Percentiles rank a stretch among this genome's conserved stretches.
Evolutionary conservation across 2,888 invertebrate genomes (phyloP).

Genomic region (Aelia acuminata): DNA sequence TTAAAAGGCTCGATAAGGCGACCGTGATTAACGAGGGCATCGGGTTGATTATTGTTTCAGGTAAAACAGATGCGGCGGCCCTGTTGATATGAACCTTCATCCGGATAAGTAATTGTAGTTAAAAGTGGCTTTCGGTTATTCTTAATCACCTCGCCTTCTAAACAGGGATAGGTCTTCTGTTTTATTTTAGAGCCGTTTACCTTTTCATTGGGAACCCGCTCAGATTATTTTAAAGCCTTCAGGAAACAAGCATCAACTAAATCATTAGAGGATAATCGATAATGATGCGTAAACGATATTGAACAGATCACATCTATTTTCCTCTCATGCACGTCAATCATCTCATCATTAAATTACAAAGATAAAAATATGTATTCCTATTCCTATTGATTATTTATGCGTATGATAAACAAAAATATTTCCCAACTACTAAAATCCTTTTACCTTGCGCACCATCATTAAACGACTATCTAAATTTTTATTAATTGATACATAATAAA

Average conservation of each 20-base stretch:
- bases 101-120: slow-evolving; percentile 58
- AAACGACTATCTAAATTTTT: too few species aligned
- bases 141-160: slow-evolving; percentile 54
- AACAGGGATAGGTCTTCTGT: slow-evolving; percentile 53
- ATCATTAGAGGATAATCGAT: slow-evolving; percentile 48
- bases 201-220: slow-evolving; percentile 24
- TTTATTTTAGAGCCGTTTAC: slow-evolving; percentile 54
- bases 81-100: slow-evolving; percentile 55
- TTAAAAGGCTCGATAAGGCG: slow-evolving; percentile 25
- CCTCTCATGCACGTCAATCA: not conserved
- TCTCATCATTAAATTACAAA: not conserved
- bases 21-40: slow-evolving; percentile 50
- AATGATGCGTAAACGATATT: not conserved
- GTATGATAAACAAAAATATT: too few species aligned
- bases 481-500: too few species aligned
- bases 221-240: slow-evolving; percentile 31
- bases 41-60: slow-evolving; percentile 56
- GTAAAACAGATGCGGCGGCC: slow-evolving; percentile 51
- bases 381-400: too few species aligned
- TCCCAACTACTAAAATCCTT: too few species aligned
- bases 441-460: too few species aligned
- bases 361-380: too few species aligned
- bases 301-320: slow-evolving; percentile 37
- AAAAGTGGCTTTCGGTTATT: slow-evolving; percentile 56
- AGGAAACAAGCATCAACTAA: slow-evolving; percentile 45